Conservation (phyloP, 2,888 invertebrate genomes). For the Acrobasis consociella region DNA sequence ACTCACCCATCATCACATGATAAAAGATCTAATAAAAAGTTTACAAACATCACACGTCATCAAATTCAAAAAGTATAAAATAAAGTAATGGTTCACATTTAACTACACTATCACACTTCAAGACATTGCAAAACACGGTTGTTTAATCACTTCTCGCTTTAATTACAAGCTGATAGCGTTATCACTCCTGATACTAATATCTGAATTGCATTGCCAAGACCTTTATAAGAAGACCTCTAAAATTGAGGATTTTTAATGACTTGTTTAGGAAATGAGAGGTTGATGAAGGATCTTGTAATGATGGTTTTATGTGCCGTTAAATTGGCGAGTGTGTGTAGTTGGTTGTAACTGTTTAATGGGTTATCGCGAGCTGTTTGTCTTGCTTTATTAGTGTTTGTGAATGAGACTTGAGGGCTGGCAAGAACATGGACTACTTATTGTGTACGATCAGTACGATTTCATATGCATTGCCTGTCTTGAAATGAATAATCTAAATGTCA, state of each 20-base stretch:
- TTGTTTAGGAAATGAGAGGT: neutral
- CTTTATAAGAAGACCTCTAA: conserved; percentile 5
- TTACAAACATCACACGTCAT: neutral
- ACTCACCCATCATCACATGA: neutral
- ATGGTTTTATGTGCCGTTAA: conserved; percentile 16
- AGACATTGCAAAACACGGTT: conserved; percentile 25
- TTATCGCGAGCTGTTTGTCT: conserved; percentile 53
- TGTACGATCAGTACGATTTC: too few species aligned
- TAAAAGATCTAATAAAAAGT: neutral
- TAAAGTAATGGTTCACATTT: neutral
- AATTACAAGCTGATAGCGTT: conserved; percentile 60
- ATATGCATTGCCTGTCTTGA: too few species aligned
- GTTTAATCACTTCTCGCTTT: conserved; percentile 36
- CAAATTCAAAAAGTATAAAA: neutral
- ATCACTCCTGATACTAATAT: conserved; percentile 49
- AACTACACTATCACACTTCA: neutral
- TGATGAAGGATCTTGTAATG: conserved; percentile 3
- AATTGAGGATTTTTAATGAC: neutral
- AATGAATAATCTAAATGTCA: too few species aligned
- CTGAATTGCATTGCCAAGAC: conserved; percentile 40
- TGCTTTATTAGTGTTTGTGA: conserved; percentile 44
- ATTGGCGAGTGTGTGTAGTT: conserved; percentile 20
- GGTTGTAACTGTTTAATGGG: conserved; percentile 52
- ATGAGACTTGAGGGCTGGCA: conserved; percentile 35
- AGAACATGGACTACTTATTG: too few species aligned